phyloP scores from a whole-genome alignment of 2,113 vertebrate species.

The Bujurquina vittata region DNA sequence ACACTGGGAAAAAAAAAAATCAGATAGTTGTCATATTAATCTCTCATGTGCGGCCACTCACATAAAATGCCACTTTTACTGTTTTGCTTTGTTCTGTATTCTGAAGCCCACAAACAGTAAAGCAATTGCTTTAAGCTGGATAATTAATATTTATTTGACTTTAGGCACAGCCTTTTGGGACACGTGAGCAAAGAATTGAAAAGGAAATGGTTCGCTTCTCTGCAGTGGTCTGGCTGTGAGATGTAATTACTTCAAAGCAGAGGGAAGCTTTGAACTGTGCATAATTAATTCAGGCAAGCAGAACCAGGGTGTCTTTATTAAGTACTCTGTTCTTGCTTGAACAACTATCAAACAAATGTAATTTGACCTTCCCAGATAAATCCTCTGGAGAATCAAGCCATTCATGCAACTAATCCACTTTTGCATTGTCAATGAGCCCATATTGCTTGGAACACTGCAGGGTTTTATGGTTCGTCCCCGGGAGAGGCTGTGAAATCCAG shows the following conservation, averaged over 20 bases:
- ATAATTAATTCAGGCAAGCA: slow-evolving; percentile 61
- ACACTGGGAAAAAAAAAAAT: neutral
- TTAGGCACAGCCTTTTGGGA: neutral
- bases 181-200: slow-evolving; percentile 22
- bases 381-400: slow-evolving; percentile 49
- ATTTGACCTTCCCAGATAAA: slow-evolving; percentile 51
- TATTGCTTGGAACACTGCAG: slow-evolving; percentile 1
- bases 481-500: slow-evolving; percentile 14
- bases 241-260: slow-evolving; percentile 57
- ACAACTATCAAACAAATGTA: slow-evolving; percentile 60
- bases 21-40: neutral
- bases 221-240: slow-evolving; percentile 39
- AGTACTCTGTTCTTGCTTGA: slow-evolving; percentile 52
- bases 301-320: slow-evolving; percentile 63
- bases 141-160: slow-evolving; percentile 4
- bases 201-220: slow-evolving; percentile 41
- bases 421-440: slow-evolving; percentile 33
- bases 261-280: slow-evolving; percentile 61
- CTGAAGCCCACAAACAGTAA: neutral
- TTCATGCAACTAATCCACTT: slow-evolving; percentile 53
- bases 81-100: neutral
- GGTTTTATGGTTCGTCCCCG: slow-evolving; percentile 2
- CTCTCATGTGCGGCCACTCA: neutral
- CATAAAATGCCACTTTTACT: neutral
- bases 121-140: neutral